Percentiles rank a stretch among this genome's conserved stretches.
Conservation (phyloP, 2,888 invertebrate genomes). For the Amiota communis region DNA sequence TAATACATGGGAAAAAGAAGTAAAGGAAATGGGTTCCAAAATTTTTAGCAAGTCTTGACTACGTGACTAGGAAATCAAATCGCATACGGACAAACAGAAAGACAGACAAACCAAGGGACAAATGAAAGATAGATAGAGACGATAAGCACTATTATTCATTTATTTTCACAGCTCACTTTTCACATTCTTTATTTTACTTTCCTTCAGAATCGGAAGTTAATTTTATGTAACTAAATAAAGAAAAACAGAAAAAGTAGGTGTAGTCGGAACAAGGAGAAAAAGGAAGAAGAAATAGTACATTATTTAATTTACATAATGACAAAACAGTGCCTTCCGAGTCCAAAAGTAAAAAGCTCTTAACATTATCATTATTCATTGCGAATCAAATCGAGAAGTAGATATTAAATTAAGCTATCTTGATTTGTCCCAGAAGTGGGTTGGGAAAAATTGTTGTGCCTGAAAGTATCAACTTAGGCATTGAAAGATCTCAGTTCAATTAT, state of each 20-base stretch:
- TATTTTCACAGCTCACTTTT: conserved; percentile 31
- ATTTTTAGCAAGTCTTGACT: background rate
- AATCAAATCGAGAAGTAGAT: too few relatives aligned
- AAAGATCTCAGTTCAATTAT: too few relatives aligned
- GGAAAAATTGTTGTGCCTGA: too few relatives aligned
- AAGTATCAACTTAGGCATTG: too few relatives aligned
- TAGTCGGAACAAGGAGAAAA: conserved; percentile 5
- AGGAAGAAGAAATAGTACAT: conserved; percentile 55
- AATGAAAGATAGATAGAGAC: background rate
- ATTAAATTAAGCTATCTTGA: too few relatives aligned
- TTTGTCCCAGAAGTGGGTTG: too few relatives aligned
- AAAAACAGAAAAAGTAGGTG: background rate
- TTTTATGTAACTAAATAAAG: background rate
- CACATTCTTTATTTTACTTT: too few relatives aligned
- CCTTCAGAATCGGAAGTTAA: background rate
- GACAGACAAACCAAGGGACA: background rate
- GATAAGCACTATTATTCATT: conserved; percentile 29
- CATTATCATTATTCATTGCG: too few relatives aligned
- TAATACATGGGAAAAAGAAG: too few relatives aligned
- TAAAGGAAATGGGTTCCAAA: too few relatives aligned
- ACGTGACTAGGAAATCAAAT: conserved; percentile 22
- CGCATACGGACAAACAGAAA: background rate
- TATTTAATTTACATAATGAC: conserved; percentile 63
- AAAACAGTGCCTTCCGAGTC: too few relatives aligned
- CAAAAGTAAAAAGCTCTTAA: too few relatives aligned